Evolutionary conservation across 1,140 invertebrate species (phyloP).

Genomic region (Drosophila melanogaster): Release_6_plus_ISO1_MT NT_033779.5:1290001-1290500

Average conservation of each 20-base stretch:
- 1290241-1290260: constrained; percentile 66
- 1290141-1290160: constrained; percentile 5
- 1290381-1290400: constrained; percentile 12
- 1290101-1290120: constrained; percentile 37
- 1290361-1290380: constrained; percentile 19
- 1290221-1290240: constrained; percentile 82
- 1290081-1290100: constrained; percentile 48
- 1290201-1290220: constrained; percentile 83
- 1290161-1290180: constrained; percentile 5
- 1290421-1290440: neutral
- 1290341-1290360: constrained; percentile 26
- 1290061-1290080: constrained; percentile 47
- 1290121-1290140: neutral
- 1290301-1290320: constrained; percentile 79
- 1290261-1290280: constrained; percentile 38
- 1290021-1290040: neutral
- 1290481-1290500: too few relatives aligned
- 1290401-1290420: constrained; percentile 7
- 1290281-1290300: constrained; percentile 30
- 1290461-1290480: neutral
- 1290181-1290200: constrained; percentile 52
- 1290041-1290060: constrained; percentile 42
- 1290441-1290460: neutral
- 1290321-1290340: constrained; percentile 69
- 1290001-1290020: neutral